Conservation (phyloP, 2,113 vertebrate species). For the Sterrhoptilus dennistouni region DNA sequence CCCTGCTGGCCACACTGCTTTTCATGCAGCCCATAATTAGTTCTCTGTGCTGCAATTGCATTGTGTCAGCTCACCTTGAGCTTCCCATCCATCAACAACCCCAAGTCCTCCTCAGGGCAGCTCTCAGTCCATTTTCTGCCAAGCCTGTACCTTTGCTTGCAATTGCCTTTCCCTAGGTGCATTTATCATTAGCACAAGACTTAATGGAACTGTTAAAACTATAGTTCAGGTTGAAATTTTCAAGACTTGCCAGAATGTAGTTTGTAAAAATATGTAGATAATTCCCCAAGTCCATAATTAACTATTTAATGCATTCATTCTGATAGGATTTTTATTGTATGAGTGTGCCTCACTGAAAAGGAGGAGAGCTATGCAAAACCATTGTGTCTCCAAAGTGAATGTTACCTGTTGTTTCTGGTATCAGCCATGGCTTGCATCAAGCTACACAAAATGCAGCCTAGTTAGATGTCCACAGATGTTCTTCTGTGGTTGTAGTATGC, state of each 20-base stretch:
- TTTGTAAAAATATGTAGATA: neutral
- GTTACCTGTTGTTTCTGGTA: neutral
- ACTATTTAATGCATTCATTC: neutral
- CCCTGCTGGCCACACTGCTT: neutral
- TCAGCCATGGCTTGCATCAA: neutral
- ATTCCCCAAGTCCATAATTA: neutral
- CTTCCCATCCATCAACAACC: neutral
- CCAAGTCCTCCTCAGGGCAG: neutral
- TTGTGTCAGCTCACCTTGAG: neutral
- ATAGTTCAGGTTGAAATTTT: neutral
- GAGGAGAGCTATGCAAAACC: neutral
- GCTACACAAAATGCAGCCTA: neutral
- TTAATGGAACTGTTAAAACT: neutral
- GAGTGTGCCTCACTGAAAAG: neutral
- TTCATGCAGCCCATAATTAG: fast-evolving
- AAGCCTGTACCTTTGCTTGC: neutral
- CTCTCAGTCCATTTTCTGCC: neutral
- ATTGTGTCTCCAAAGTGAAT: neutral
- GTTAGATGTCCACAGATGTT: neutral
- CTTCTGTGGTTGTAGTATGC: neutral
- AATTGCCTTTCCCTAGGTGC: neutral
- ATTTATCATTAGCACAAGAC: neutral
- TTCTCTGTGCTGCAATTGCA: neutral
- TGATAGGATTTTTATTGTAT: neutral
- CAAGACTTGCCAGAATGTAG: neutral